Base-by-base conservation (phyloP, 1,140 invertebrate species). In the Polypedilum vanderplanki region DNA sequence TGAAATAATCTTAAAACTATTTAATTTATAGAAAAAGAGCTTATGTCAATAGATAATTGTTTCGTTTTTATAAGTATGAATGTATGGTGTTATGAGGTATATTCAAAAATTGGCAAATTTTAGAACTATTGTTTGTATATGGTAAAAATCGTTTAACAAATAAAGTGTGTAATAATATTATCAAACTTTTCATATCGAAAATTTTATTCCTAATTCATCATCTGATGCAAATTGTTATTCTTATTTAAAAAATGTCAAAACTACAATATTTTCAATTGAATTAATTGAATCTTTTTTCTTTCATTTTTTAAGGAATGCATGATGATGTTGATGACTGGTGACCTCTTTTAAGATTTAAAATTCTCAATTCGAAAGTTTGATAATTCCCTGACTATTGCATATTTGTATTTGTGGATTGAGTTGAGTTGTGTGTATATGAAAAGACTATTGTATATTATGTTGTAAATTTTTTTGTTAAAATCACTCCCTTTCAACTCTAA, bases 331-430 rank as follows among this genome's bases (percentile, higher is more conserved):
- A 33, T 33, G 24, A 5, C 24, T 33, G 24, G 24, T 33, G n/a
- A n/a, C n/a, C n/a, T n/a, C n/a, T n/a, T 46, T 46, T 46, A 46
- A n/a, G 46, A 57, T n/a, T 12, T 1, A 33, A 33, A 57, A n/a
- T 12, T 57, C 9, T 57, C 46, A 12, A 57, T 15, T 57, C 4
- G 46, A 57, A n/a, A 15, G 10, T 1, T 57, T n/a, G 46, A 57
- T 57, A 70, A 70, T 70, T 70, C 65, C 65, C 65, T 70, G 65
- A 70, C 65, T 70, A 70, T 70, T 70, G 65, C 65, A 70, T 20
- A 9, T 18, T 10, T 70, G 8, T 70, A n/a, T n/a, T n/a, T n/a
- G n/a, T n/a, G n/a, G n/a, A n/a, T n/a, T n/a, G n/a, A 17, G 46
- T 12, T 70, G 65, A 18, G 65, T 70, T 70, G 65, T 70, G 65